Evolutionary conservation across 2,113 vertebrate genomes (phyloP), one percentile per base, ranked within the genome.

Genomic region (Pachypanchax playfairii): DNA sequence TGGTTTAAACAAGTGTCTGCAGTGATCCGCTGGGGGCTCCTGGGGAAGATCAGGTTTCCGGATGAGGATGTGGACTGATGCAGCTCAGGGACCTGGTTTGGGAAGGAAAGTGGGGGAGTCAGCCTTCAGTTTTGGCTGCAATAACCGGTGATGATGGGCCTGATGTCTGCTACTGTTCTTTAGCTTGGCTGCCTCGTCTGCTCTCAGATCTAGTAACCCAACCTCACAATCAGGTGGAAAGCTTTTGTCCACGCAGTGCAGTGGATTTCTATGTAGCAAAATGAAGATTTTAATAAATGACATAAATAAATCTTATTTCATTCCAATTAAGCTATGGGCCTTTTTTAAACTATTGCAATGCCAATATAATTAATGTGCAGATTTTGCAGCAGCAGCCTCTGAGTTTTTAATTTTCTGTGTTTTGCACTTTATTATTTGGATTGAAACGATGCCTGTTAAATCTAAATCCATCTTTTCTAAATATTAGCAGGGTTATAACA

Each of bases 61-160:
- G 85, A 88, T 85, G 67, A 87, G 88, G 85, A 89, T 88, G 88
- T 89, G 88, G 87, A 84, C 75, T 78, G 72, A 86, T 85, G 83
- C 77, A 80, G 69, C 55, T 70, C 28, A 24, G 71, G 73, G 77
- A 79, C 66, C 20, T 47, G 48, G 67, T 55, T 54, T 65, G 41
- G 55, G 14, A 31, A 25, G 68, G 65, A 66, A 33, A 43, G 2
- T 3, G 35, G 15, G 2, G 38, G 2, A 65, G 59, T 70, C 48
- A 21, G 62, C 47, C 31, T 41, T 13, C 11, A 35, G 68, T 67
- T 47, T 4, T 21, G 47, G 48, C 64, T 52, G 53, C 59, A 53
- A 15, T 36, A 17, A 58, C 33, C 21, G n/a, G n/a, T n/a, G 49
- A 7, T 67, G 67, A 43, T 49, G 48, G 55, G 39, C 42, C 58